Evolutionary conservation across 2,113 vertebrate species (phyloP).

Genomic region (Alectura lathami): DNA sequence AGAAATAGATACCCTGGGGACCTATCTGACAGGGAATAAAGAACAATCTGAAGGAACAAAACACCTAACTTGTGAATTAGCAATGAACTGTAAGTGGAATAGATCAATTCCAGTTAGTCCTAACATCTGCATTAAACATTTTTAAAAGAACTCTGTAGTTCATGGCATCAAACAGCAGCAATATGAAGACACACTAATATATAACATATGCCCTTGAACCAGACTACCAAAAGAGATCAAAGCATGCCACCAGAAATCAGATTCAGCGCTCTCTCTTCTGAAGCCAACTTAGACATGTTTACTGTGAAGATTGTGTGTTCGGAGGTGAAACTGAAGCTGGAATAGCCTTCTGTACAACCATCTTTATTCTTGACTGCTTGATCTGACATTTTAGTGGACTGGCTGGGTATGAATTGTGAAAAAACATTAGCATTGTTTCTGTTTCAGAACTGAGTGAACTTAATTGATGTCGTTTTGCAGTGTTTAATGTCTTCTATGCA

Average conservation of each 20-base stretch:
- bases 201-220: not conserved
- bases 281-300: not conserved
- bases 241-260: not conserved
- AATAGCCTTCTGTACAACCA: not conserved
- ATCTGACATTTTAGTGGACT: not conserved
- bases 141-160: not conserved
- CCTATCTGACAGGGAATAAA: not conserved
- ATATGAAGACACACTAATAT: not conserved
- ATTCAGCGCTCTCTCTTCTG: constrained; percentile 9
- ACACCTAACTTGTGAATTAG: not conserved
- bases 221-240: constrained; percentile 5
- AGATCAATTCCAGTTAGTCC: not conserved
- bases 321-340: not conserved
- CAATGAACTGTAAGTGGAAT: not conserved
- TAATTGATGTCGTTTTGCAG: not conserved
- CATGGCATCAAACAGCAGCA: not conserved
- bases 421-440: not conserved
- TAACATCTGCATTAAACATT: not conserved
- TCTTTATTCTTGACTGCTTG: not conserved
- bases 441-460: not conserved
- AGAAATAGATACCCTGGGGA: not conserved
- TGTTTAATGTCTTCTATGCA: not conserved
- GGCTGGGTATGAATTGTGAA: not conserved
- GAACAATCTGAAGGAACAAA: not conserved
- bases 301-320: not conserved